Percentiles rank a stretch among this genome's conserved stretches.
These are phyloP conservation scores for Porites lutea DNA, from an alignment of 64 coral and sea anemone species.

Conservation along the genomic window DNA sequence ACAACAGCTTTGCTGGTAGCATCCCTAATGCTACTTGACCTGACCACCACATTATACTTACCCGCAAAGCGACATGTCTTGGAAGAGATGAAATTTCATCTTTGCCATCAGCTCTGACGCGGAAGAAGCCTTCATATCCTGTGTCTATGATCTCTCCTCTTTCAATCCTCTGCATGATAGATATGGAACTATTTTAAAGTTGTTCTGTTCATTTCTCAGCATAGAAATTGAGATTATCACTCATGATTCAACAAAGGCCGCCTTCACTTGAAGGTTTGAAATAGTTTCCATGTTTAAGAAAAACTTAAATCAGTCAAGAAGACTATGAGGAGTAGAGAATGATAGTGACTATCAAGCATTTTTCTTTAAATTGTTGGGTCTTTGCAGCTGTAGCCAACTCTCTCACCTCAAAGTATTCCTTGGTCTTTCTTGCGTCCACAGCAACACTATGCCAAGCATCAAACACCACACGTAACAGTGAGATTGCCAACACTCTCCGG, in stretches of 20 bases:
- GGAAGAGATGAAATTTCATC: constrained; percentile 75
- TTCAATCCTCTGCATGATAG: constrained; percentile 65
- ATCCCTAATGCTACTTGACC: background rate
- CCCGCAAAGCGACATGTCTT: constrained; percentile 75
- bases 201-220: background rate
- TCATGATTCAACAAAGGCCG: no score
- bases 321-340: no score
- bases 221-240: no score
- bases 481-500: constrained; percentile 72
- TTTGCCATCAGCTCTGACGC: constrained; percentile 48
- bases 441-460: constrained; percentile 78
- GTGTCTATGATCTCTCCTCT: constrained; percentile 78
- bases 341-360: no score
- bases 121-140: constrained; percentile 51
- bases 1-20: no score
- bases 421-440: constrained; percentile 84
- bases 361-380: no score
- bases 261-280: no score
- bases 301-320: no score
- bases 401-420: constrained; percentile 92
- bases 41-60: background rate
- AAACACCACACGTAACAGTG: constrained; percentile 82
- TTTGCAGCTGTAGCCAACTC: no score
- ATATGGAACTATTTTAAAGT: background rate
- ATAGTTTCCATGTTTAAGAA: no score